A percentile compares a stretch with the other conserved stretches of the same genome.
Evolutionary conservation across 2,797 vertebrate species (phyloP).

Genomic region (Onychomys torridus): DNA sequence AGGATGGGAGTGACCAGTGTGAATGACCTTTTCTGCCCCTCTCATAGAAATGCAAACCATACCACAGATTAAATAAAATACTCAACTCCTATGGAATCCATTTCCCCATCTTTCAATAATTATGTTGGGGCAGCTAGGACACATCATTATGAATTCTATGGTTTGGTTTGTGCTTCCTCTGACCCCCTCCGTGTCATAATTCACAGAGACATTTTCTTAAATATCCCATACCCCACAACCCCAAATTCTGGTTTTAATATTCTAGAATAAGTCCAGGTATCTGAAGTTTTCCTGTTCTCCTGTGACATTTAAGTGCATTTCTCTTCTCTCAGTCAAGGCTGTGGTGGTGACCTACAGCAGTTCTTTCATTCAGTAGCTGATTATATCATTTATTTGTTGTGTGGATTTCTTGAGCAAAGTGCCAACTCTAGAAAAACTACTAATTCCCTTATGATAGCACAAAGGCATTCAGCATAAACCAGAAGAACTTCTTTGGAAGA

Average conservation of each 20-base stretch:
- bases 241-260: background rate
- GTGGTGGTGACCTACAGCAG: background rate
- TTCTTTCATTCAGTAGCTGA: background rate
- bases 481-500: background rate
- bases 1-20: background rate
- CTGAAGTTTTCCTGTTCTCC: background rate
- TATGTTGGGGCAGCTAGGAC: background rate
- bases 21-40: background rate
- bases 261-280: background rate
- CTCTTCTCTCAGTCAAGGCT: background rate
- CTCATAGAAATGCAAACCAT: background rate
- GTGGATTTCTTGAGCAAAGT: background rate
- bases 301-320: background rate
- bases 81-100: fast-evolving
- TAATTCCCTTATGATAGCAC: background rate
- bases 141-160: background rate
- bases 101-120: background rate
- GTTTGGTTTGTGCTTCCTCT: background rate
- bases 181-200: background rate
- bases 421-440: background rate
- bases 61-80: background rate
- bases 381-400: background rate
- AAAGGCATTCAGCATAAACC: background rate
- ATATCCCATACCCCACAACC: background rate
- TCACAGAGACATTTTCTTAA: background rate